phyloP scores from a whole-genome alignment of 2,888 invertebrate species.

The Archips crataeganus region DNA sequence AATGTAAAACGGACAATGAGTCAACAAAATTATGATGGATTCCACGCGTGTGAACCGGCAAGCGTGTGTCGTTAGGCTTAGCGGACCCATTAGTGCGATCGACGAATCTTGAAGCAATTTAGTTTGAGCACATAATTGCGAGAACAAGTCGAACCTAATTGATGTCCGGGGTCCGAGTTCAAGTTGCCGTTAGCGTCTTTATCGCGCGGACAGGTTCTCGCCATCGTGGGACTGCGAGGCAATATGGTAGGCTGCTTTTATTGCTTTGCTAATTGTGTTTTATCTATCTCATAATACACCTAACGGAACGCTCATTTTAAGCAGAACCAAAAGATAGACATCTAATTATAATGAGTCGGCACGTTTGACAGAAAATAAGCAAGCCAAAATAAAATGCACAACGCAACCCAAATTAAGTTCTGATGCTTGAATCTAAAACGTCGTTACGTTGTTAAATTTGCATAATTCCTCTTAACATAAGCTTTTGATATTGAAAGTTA shows the following conservation, averaged over 20 bases:
- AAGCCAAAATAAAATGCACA: slow-evolving; percentile 2
- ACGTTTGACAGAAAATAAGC: slow-evolving; percentile 5
- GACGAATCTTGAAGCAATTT: slow-evolving; percentile 81
- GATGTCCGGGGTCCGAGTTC: slow-evolving; percentile 74
- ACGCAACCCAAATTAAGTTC: neutral
- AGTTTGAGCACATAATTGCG: slow-evolving; percentile 83
- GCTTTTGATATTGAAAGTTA: slow-evolving; percentile 1
- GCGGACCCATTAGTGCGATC: slow-evolving; percentile 74
- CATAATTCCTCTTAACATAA: neutral
- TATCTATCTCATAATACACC: slow-evolving; percentile 16
- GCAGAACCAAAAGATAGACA: slow-evolving; percentile 8
- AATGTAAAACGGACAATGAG: slow-evolving; percentile 60
- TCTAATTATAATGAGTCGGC: slow-evolving; percentile 12
- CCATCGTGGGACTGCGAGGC: slow-evolving; percentile 44
- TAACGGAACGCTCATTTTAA: slow-evolving; percentile 9
- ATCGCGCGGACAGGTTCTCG: slow-evolving; percentile 60
- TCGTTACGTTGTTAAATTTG: neutral
- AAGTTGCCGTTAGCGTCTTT: slow-evolving; percentile 70
- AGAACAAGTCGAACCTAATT: slow-evolving; percentile 82
- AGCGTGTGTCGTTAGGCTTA: slow-evolving; percentile 72
- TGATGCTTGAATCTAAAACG: neutral
- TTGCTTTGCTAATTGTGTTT: slow-evolving; percentile 40
- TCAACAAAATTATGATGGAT: slow-evolving; percentile 57
- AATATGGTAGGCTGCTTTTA: slow-evolving; percentile 39
- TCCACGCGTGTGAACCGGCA: slow-evolving; percentile 62